Conservation (phyloP, 2,113 vertebrate genomes). For the Misgurnus anguillicaudatus region DNA sequence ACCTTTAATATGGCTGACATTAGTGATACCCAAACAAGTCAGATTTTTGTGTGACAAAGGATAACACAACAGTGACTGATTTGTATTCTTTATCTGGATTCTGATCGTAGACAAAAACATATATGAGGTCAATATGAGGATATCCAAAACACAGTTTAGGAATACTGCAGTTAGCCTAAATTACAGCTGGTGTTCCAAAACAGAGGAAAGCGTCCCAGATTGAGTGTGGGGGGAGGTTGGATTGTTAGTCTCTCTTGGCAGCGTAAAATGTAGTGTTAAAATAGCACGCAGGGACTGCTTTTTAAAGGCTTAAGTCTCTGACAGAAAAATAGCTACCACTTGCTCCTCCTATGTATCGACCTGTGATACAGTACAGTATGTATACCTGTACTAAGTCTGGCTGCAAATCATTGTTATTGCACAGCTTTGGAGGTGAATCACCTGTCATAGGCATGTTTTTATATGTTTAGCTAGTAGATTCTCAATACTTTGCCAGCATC, state of each 20-base stretch:
- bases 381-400: neutral
- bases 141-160: neutral
- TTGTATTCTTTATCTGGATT: neutral
- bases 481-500: neutral
- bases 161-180: slow-evolving; percentile 33
- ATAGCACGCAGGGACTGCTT: neutral
- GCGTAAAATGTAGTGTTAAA: neutral
- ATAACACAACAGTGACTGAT: neutral
- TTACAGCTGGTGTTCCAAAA: slow-evolving; percentile 32
- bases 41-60: neutral
- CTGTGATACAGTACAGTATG: neutral
- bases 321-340: neutral
- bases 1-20: neutral
- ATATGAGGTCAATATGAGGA: slow-evolving; percentile 10
- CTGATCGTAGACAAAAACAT: neutral
- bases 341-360: neutral
- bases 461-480: neutral
- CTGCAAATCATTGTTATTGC: neutral
- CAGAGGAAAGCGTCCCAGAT: slow-evolving; percentile 38
- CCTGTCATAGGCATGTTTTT: too few species aligned
- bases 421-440: neutral
- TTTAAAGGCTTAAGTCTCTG: neutral
- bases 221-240: slow-evolving; percentile 14
- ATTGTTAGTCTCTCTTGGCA: slow-evolving; percentile 6
- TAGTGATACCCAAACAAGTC: neutral